Conservation (phyloP, 1,140 invertebrate species). For the Drosophila elegans region DNA sequence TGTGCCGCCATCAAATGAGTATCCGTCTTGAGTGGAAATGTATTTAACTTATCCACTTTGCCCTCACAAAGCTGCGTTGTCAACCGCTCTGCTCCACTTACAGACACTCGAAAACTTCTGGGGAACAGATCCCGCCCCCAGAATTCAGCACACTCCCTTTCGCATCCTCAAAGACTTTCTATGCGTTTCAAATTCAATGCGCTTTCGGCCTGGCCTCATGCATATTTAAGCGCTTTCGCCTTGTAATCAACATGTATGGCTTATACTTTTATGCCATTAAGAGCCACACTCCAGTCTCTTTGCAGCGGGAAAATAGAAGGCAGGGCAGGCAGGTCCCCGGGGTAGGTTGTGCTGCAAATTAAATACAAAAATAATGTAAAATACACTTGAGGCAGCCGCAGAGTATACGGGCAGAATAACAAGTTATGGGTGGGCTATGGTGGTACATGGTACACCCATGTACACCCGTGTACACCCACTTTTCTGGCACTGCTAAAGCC, state of each 20-base stretch:
- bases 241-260: slow-evolving; percentile 44
- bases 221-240: slow-evolving; percentile 44
- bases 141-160: not conserved
- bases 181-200: slow-evolving; percentile 28
- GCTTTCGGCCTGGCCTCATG: slow-evolving; percentile 28
- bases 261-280: slow-evolving; percentile 25
- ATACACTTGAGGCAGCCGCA: slow-evolving; percentile 60
- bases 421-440: slow-evolving; percentile 43
- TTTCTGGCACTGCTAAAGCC: slow-evolving; percentile 39
- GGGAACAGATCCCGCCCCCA: not conserved
- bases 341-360: slow-evolving; percentile 41
- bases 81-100: slow-evolving; percentile 1
- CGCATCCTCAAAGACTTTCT: not conserved
- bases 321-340: not conserved
- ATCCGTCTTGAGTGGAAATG: slow-evolving; percentile 13
- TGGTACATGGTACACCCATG: not conserved
- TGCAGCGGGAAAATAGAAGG: not conserved
- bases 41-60: slow-evolving; percentile 33
- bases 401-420: slow-evolving; percentile 27
- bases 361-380: slow-evolving; percentile 68
- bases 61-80: not conserved
- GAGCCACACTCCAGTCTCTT: not conserved
- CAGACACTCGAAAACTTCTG: slow-evolving; percentile 2
- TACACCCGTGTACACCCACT: not conserved
- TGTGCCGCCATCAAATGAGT: slow-evolving; percentile 4